Evolutionary conservation across 2,888 invertebrate species (phyloP), one percentile per base, ranked within the genome.

Genomic region (Gymnosoma rotundatum): DNA sequence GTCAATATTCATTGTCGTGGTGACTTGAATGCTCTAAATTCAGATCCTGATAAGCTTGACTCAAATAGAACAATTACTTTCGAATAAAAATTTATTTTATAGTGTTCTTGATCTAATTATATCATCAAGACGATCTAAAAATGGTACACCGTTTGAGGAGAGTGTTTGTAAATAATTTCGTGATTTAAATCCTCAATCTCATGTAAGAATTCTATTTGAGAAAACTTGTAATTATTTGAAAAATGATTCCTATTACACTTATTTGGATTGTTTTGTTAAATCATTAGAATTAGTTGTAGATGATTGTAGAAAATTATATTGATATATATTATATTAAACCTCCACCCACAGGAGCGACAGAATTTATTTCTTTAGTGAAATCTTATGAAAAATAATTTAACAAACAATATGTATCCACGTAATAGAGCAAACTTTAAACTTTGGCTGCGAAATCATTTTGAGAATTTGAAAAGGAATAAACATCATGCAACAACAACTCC

Each of bases 1-100:
- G 10, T 67, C 12, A 52, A 73, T 54, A 52, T 48, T 32, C 60
- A 66, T 20, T 80, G 80, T 69, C 74, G 74, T 12, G 80, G 74
- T 18, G 52, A 12, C 2, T 42, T 69, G 21, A 18, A 69, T 63
- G 61, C 61, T 20, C 21, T 12, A 42, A 20, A 74, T 58, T 50
- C 38, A 3, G 42, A 54, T 54, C 9, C n/a, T 1, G 48, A 63
- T 54, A 67, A 80, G 0, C 48, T 63, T n/a, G 56, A 74, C 63
- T 0, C 21, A 63, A 38, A 61, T 38, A 16, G 21, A 36, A 7
- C 20, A 63, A 10, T 32, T 75, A 14, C 1, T n/a, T 0, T 7
- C 50, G 2, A 74, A 69, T 21, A 56, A 48, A 10, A 12, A 42
- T 8, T 0, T 81, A 32, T 18, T 80, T 21, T 80, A 56, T 16